Evolutionary conservation across 2,888 invertebrate genomes (phyloP).

Genomic region (Calameuta filiformis): DNA sequence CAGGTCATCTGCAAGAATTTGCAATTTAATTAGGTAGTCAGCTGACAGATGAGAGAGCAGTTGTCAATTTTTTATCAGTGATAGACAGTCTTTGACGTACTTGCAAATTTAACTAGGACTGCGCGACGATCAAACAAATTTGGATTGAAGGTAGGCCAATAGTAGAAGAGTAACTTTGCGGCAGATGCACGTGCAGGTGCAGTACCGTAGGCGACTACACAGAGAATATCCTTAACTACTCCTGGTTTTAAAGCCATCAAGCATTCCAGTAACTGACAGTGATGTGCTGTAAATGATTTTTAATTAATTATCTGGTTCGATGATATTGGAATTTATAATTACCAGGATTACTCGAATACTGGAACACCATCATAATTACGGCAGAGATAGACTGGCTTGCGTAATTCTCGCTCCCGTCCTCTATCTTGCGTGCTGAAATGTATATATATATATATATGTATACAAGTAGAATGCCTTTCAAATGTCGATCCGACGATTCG

Average conservation of each 20-base stretch:
- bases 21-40: not conserved
- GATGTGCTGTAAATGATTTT: conserved; percentile 77
- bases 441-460: too few species aligned
- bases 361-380: conserved; percentile 97
- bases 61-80: not conserved
- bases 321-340: conserved; percentile 35
- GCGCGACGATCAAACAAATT: conserved; percentile 91
- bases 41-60: not conserved
- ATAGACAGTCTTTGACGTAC: conserved; percentile 67
- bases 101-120: conserved; percentile 87
- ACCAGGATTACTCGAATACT: conserved; percentile 94
- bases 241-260: conserved; percentile 93
- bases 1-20: conserved; percentile 72
- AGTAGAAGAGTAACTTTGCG: conserved; percentile 96
- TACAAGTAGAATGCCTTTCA: not conserved
- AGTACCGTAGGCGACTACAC: conserved; percentile 97
- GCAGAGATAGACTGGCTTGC: conserved; percentile 90
- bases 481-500: not conserved
- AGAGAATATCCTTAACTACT: conserved; percentile 91
- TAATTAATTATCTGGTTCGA: not conserved
- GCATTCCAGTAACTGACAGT: conserved; percentile 95
- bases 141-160: conserved; percentile 98
- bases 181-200: conserved; percentile 94
- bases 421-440: conserved; percentile 75
- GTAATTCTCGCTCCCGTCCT: conserved; percentile 81